Conservation (phyloP, 1,140 invertebrate genomes). For the Galendromus occidentalis region DNA sequence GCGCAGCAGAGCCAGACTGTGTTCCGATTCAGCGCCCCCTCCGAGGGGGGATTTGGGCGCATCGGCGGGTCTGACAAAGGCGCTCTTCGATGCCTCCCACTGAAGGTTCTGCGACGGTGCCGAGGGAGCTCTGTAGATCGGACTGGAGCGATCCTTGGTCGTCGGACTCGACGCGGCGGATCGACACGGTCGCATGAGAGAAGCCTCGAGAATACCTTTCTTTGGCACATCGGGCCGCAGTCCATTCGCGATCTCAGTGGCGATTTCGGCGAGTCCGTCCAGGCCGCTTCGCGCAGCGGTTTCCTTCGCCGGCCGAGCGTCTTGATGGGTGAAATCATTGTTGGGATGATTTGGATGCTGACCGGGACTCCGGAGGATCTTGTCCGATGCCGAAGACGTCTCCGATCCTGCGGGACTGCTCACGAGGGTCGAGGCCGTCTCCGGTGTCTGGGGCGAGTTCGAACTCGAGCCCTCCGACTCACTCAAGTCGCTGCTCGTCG, state of each 20-base stretch:
- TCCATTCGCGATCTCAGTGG: not conserved
- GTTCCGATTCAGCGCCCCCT: not conserved
- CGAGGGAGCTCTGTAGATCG: not conserved
- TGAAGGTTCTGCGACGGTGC: conserved; percentile 4
- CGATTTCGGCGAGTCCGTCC: conserved; percentile 7
- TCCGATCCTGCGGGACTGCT: conserved; percentile 5
- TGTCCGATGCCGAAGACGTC: not conserved
- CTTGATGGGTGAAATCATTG: too few relatives aligned
- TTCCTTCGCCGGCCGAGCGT: too few relatives aligned
- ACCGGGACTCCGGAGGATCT: not conserved
- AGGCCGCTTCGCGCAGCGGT: not conserved
- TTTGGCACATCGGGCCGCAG: conserved; percentile 1
- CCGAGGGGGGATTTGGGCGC: not conserved
- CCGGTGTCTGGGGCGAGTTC: not conserved
- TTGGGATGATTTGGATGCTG: too few relatives aligned
- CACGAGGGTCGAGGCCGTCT: conserved; percentile 1
- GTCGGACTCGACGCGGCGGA: not conserved
- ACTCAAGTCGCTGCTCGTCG: not conserved
- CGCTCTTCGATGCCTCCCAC: not conserved
- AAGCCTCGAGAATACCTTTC: conserved; percentile 5
- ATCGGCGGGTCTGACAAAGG: conserved; percentile 2
- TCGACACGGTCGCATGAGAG: not conserved
- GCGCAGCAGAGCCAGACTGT: conserved; percentile 6
- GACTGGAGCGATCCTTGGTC: not conserved
- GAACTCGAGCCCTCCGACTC: conserved; percentile 2